phyloP scores from a whole-genome alignment of 2,888 invertebrate species.

The Parthenolecanium corni region DNA sequence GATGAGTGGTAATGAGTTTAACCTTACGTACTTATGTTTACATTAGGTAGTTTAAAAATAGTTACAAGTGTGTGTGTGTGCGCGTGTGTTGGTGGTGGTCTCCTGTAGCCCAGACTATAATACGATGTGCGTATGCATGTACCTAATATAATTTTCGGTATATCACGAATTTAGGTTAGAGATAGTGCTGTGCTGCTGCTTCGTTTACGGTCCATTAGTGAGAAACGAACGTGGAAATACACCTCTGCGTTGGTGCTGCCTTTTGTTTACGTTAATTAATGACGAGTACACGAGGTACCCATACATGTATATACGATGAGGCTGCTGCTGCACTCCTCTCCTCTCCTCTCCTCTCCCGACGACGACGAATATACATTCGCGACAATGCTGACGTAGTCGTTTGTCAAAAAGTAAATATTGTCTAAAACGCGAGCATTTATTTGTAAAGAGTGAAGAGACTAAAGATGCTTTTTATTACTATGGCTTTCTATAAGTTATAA shows the following conservation, averaged over 20 bases:
- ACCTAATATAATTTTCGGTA: conserved; percentile 23
- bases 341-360: too few species aligned
- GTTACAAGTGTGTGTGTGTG: neutral
- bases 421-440: too few species aligned
- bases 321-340: too few species aligned
- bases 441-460: too few species aligned
- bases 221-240: conserved; percentile 24
- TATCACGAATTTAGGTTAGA: conserved; percentile 25
- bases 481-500: too few species aligned
- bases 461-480: too few species aligned
- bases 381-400: too few species aligned
- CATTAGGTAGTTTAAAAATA: conserved; percentile 20
- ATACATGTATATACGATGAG: too few species aligned
- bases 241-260: conserved; percentile 11
- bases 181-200: conserved; percentile 5
- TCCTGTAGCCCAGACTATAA: too few species aligned
- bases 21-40: conserved; percentile 23
- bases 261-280: conserved; percentile 25
- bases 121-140: neutral
- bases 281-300: conserved; percentile 5
- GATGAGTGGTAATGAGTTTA: conserved; percentile 26
- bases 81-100: too few species aligned
- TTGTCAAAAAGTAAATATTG: too few species aligned
- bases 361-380: too few species aligned
- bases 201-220: conserved; percentile 18